Conservation (phyloP, 1,140 invertebrate species). For the Ridgeia piscesae region DNA sequence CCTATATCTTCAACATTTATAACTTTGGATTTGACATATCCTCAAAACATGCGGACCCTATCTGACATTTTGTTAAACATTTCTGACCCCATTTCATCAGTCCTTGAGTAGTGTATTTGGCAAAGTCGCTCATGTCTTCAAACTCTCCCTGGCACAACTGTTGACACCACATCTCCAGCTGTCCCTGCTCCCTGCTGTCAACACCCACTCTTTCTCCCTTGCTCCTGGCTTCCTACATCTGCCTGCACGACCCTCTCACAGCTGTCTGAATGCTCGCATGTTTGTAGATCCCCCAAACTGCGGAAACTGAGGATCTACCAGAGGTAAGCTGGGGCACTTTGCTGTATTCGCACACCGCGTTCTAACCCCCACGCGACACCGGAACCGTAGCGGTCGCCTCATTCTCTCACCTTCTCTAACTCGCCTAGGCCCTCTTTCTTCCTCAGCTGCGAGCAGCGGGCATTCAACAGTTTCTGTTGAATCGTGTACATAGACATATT, state of each 20-base stretch:
- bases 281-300: slow-evolving; percentile 4
- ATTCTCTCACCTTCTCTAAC: neutral
- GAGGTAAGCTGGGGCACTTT: slow-evolving; percentile 3
- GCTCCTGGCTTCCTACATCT: neutral
- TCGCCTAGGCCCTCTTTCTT: neutral
- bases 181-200: neutral
- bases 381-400: neutral
- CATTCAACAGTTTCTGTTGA: neutral
- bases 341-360: neutral
- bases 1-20: too few species aligned
- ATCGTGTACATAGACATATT: neutral
- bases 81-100: neutral
- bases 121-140: neutral
- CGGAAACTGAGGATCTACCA: slow-evolving; percentile 3
- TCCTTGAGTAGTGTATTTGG: neutral
- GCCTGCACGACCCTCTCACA: neutral
- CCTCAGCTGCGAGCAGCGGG: neutral
- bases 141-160: neutral
- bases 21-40: neutral
- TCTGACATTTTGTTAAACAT: too few species aligned
- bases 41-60: too few species aligned
- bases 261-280: neutral
- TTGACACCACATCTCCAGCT: neutral
- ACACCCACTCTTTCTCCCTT: neutral
- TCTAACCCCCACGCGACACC: neutral